Evolutionary conservation across 2,113 vertebrate species (phyloP).

Genomic region (Agelaius phoeniceus): DNA sequence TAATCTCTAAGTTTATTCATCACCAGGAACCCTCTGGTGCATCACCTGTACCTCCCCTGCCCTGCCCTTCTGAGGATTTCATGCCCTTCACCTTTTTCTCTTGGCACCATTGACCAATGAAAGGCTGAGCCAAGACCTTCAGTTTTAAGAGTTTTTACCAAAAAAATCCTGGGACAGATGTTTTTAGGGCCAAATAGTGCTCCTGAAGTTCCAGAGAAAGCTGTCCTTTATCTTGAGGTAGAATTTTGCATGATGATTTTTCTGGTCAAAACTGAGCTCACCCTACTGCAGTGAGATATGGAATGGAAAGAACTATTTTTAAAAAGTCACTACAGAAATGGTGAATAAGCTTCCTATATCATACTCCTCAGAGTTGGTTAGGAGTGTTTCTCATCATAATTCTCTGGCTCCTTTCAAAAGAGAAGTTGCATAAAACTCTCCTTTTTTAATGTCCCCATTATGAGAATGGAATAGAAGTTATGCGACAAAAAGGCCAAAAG

Average conservation of each 20-base stretch:
- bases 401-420: background rate
- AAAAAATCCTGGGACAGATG: background rate
- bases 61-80: background rate
- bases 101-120: background rate
- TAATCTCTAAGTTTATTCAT: background rate
- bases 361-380: background rate
- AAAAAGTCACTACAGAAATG: background rate
- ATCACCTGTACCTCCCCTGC: background rate
- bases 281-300: background rate
- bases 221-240: background rate
- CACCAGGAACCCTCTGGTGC: background rate
- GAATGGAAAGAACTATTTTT: background rate
- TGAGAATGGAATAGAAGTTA: background rate
- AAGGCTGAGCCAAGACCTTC: background rate
- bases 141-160: background rate
- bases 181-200: background rate
- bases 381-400: background rate
- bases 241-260: background rate
- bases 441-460: background rate
- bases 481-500: background rate
- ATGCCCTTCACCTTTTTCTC: background rate
- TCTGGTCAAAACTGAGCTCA: background rate
- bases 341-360: background rate
- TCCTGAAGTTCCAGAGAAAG: background rate
- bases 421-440: background rate